Evolutionary conservation across 2,113 vertebrate genomes (phyloP), one percentile per base, ranked within the genome.

Genomic region (Dicentrarchus labrax): DNA sequence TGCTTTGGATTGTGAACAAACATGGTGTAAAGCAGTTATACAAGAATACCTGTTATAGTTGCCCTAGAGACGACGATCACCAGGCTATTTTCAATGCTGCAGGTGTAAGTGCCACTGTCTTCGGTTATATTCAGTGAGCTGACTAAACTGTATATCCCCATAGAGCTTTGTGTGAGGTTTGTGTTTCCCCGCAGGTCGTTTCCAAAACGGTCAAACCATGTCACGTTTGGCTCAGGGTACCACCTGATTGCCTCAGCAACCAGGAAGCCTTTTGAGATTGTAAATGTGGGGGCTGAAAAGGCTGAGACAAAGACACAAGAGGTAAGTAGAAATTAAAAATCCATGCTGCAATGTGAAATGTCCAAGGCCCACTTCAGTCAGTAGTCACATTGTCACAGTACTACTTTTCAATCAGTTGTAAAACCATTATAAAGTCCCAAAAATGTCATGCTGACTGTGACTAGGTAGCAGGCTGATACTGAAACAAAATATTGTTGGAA

Each of bases 171-270:
- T 0, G 15, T n/a, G 6, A 88, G 48, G 39, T 0, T 79, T 0
- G 90, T 88, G 50, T 0, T 80, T 4, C 65, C 90, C 0, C 7
- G 8, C 69, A 93, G 79, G 0, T 64, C 30, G 0, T 13, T 24
- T 11, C 65, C 77, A 0, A 21, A 38, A 0, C 12, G 4, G 82
- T 78, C 45, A 4, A 21, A 11, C 92, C 93, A 94, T 0, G 39
- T 90, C 10, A 91, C 69, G 0, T 15, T 71, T 0, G 93, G 93
- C 36, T 70, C 59, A 2, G 92, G 93, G 57, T 78, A 76, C 93
- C 93, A 94, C 6, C 78, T 59, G 54, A 15, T 48, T 0, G 92
- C 91, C 61, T 47, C 17, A 0, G 89, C 87, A 1, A 13, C 24
- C 80, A 94, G 64, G 61, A 5, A 19, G 19, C 41, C 57, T 0